A percentile compares a stretch with the other conserved stretches of the same genome.
Conservation (phyloP, 1,140 invertebrate genomes). For the Periplaneta americana region DNA sequence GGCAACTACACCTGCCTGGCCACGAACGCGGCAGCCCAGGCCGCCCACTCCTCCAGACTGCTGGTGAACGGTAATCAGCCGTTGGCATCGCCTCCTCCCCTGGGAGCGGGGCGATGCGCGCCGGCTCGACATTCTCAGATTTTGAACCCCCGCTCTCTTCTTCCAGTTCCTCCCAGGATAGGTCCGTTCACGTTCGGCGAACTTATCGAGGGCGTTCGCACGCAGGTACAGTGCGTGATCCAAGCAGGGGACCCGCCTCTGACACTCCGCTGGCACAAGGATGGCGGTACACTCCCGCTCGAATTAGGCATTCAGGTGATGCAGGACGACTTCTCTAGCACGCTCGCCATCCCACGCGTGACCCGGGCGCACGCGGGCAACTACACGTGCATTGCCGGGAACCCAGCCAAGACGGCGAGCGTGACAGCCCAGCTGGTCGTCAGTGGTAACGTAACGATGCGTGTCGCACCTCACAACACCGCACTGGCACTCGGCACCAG, state of each 20-base stretch:
- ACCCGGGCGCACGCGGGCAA: constrained; percentile 35
- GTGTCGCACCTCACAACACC: not conserved
- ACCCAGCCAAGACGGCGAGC: constrained; percentile 37
- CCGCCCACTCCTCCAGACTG: constrained; percentile 36
- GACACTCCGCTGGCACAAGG: constrained; percentile 41
- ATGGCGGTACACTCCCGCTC: constrained; percentile 27
- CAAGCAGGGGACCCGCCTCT: constrained; percentile 40
- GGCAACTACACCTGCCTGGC: constrained; percentile 40
- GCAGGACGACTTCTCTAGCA: constrained; percentile 28
- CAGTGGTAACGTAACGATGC: constrained; percentile 37
- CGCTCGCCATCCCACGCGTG: constrained; percentile 32
- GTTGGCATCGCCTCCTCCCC: constrained; percentile 1
- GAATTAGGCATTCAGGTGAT: constrained; percentile 26
- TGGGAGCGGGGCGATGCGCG: constrained; percentile 3
- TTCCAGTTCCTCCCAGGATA: constrained; percentile 43
- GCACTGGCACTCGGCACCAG: not conserved
- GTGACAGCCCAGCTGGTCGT: constrained; percentile 38
- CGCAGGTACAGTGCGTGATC: constrained; percentile 46
- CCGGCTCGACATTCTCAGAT: not conserved
- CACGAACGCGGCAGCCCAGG: constrained; percentile 33
- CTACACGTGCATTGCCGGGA: constrained; percentile 39
- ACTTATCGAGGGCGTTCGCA: constrained; percentile 44
- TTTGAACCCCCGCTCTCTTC: constrained; percentile 16
- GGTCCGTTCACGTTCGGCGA: constrained; percentile 33
- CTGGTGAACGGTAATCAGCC: constrained; percentile 62